Evolutionary conservation across 2,113 vertebrate species (phyloP), one percentile per base, ranked within the genome.

Genomic region (Pseudorectes ferrugineus): DNA sequence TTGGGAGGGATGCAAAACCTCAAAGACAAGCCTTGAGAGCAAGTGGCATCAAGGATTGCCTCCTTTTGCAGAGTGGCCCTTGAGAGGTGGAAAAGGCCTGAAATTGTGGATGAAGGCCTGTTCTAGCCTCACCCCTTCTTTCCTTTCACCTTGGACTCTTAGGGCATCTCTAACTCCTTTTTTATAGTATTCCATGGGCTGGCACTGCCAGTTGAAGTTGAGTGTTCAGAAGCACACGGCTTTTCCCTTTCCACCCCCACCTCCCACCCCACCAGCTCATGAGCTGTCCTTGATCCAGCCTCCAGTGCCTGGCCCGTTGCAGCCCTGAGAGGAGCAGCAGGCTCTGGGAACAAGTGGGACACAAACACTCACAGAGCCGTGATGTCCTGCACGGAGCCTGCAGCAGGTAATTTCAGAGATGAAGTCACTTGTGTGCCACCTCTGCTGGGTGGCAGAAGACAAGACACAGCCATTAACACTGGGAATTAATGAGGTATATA

Each of bases 231-330:
- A 80, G 26, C 19, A 61, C 23, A 1, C 1, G 21, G 17, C 14
- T 62, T 5, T 59, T 18, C 20, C 1, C 55, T 38, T 29, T 14
- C 33, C n/a, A 36, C 11, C n/a, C 66, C 29, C 1, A 7, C 2
- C 0, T 7, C 6, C 6, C 68, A 49, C 5, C 45, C 55, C 57
- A 1, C 12, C 55, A 49, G 73, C 61, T 74, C 38, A 16, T 48
- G 18, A 74, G 28, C 33, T 59, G n/a, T 57, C 52, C 62, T 45
- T 21, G 4, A 5, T 15, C n/a, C 5, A 1, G 2, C 3, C 45
- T 33, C 13, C 35, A 6, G 28, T 5, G 2, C 36, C 67, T 6
- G 25, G 36, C 0, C 1, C 23, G 29, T 0, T 14, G 2, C 19
- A 36, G 16, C 36, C 66, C 61, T 1, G 28, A 25, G 45, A 87